A percentile compares a stretch with the other conserved stretches of the same genome.
Evolutionary conservation across 37 sponge, comb jelly and placozoan species (phyloP).

Genomic region (Trichoplax adhaerens): DNA sequence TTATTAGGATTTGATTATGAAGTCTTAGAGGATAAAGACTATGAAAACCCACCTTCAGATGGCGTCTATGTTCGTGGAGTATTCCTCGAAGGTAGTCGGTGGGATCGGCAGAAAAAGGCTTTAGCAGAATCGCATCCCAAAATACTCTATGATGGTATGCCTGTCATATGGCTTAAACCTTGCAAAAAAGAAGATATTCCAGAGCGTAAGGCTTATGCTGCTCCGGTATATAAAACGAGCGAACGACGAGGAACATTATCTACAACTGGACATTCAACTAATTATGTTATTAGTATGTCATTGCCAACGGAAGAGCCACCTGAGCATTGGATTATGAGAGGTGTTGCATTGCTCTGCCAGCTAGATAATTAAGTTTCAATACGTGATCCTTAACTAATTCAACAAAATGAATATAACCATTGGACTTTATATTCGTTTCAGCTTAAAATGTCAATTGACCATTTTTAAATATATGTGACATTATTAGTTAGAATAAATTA

Average conservation of each 20-base stretch:
- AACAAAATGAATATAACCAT: no score
- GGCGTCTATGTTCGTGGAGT: constrained; percentile 92
- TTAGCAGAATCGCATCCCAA: constrained; percentile 92
- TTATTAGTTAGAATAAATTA: no score
- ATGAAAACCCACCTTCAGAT: constrained; percentile 73
- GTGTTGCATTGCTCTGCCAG: constrained; percentile 97
- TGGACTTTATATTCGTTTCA: no score
- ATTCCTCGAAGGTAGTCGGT: constrained; percentile 90
- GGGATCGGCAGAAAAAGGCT: constrained; percentile 75
- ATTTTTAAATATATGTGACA: no score
- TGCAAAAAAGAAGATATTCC: constrained; percentile 79
- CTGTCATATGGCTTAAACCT: constrained; percentile 94
- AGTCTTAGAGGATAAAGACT: constrained; percentile 75
- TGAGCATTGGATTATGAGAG: constrained; percentile 92
- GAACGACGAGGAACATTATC: constrained; percentile 91
- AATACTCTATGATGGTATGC: constrained; percentile 88
- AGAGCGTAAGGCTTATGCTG: constrained; percentile 44
- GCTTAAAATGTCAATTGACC: no score
- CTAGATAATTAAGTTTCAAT: constrained; percentile 58
- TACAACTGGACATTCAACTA: constrained; percentile 98
- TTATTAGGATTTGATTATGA: constrained; percentile 91
- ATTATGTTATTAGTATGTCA: constrained; percentile 94
- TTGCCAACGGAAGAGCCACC: constrained; percentile 79
- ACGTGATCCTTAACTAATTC: no score
- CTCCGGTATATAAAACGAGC: constrained; percentile 97